A percentile compares a stretch with the other conserved stretches of the same genome.
Evolutionary conservation across 2,888 invertebrate species (phyloP).

Genomic region (Gisinianus flammeolus): DNA sequence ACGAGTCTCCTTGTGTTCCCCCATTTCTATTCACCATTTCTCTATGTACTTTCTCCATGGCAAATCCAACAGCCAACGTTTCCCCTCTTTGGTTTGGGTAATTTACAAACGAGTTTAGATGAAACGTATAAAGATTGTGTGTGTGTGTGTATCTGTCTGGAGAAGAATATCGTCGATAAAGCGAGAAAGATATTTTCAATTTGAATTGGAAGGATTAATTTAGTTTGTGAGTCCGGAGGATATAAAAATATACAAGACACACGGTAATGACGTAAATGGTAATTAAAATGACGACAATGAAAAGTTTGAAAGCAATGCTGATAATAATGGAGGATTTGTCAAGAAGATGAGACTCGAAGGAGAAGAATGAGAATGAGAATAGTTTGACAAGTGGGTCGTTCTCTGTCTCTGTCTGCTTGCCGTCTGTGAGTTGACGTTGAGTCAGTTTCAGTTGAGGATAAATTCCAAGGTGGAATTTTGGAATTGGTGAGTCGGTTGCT

Average conservation of each 20-base stretch:
- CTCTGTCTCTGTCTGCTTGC: neutral
- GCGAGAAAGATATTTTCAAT: too few relatives aligned
- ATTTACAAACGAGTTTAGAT: too few relatives aligned
- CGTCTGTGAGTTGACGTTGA: neutral
- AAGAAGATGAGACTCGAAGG: neutral
- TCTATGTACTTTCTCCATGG: neutral
- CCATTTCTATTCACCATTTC: neutral
- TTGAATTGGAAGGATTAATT: too few relatives aligned
- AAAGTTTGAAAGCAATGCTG: neutral
- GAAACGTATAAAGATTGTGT: too few relatives aligned
- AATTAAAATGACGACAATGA: too few relatives aligned
- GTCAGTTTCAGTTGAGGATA: neutral
- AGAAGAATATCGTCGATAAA: too few relatives aligned
- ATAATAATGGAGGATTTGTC: too few relatives aligned
- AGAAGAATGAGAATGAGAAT: neutral
- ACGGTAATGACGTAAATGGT: too few relatives aligned
- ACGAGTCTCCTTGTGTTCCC: neutral
- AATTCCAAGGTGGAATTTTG: neutral
- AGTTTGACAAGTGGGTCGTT: neutral
- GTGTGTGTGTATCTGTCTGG: too few relatives aligned
- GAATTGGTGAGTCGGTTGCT: constrained; percentile 13
- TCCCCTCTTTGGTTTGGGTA: too few relatives aligned
- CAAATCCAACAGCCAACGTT: neutral
- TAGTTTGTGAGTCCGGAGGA: too few relatives aligned
- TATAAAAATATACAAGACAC: too few relatives aligned